These are phyloP conservation scores for Melanogrammus aeglefinus DNA, from an alignment of 2,797 vertebrate genomes.

Conservation along the genomic window DNA sequence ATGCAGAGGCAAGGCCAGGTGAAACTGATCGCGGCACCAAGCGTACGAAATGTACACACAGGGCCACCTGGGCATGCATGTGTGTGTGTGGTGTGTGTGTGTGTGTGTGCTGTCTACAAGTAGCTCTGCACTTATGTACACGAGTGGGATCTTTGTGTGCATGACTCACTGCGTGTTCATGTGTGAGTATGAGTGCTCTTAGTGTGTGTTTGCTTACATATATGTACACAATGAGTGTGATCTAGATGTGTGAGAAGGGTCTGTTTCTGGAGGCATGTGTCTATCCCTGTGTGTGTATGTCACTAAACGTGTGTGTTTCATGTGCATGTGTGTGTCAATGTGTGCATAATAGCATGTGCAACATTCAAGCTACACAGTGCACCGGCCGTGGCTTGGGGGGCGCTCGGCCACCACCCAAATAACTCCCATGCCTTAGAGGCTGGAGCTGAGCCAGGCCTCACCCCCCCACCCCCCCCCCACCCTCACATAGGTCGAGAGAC, in stretches of 20 bases:
- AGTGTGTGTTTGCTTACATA: not conserved
- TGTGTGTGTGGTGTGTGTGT: not conserved
- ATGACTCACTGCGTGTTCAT: too few species aligned
- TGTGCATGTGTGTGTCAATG: not conserved
- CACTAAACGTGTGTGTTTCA: not conserved
- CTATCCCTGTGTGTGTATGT: slow-evolving; percentile 11
- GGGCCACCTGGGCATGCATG: slow-evolving; percentile 52
- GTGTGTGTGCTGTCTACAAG: not conserved
- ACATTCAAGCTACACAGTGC: slow-evolving; percentile 37
- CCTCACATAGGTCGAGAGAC: slow-evolving; percentile 10
- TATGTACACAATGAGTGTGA: not conserved
- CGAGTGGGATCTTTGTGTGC: too few species aligned
- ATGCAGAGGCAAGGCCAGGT: slow-evolving; percentile 59
- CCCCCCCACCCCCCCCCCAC: slow-evolving; percentile 17
- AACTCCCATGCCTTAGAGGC: slow-evolving; percentile 55
- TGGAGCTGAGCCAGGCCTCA: slow-evolving; percentile 21
- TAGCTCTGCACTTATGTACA: too few species aligned
- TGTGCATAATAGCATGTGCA: slow-evolving; percentile 8
- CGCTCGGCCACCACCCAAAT: slow-evolving; percentile 47
- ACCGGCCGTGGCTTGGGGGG: slow-evolving; percentile 29
- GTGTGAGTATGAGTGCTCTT: not conserved
- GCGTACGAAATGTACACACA: slow-evolving; percentile 57
- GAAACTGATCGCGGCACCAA: slow-evolving; percentile 63
- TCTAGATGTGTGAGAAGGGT: too few species aligned
- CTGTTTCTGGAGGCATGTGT: slow-evolving; percentile 5